Evolutionary conservation across 35 echinoderm and acorn worm species (phyloP), one percentile per base, ranked within the genome.

Genomic region (Holothuria glaberrima): DNA sequence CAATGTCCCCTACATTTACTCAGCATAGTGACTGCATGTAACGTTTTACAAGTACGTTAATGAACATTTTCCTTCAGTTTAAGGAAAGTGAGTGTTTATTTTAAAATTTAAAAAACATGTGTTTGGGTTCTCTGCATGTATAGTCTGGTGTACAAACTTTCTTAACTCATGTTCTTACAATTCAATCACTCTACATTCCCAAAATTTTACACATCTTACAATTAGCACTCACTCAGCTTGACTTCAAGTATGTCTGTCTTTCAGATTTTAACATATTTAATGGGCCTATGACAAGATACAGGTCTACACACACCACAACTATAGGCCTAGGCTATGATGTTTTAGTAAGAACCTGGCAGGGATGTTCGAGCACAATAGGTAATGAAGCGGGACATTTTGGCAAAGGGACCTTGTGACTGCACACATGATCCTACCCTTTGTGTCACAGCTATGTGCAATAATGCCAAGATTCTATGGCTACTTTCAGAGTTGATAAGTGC

Each of bases 91-190:
- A 26, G 0, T 69, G 25, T 69, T 66, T 69, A 27, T n/a, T 69
- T 27, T 69, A 69, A 69, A 29, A 27, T 69, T 27, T 69, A 25
- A 69, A 66, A 69, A 69, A 30, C 31, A 14, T 69, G 66, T n/a
- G n/a, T 66, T 69, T 69, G n/a, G 66, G 66, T 69, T 29, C 66
- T 69, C 66, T 69, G 66, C 66, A 69, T 69, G 66, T 69, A 29
- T 69, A 69, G 66, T 69, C n/a, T 69, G 66, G 66, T 69, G 66
- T 69, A 69, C 66, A 69, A 27, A 69, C 25, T 69, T 69, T 69
- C 24, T 66, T 66, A 6, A 66, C 3, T 66, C 66, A 69, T 69
- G n/a, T 69, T 28, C 66, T 69, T 69, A 69, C n/a, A 25, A 69
- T 16, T 69, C n/a, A 33, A 69, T 69, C 66, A 69, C 0, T 22